Base-by-base conservation (phyloP, 2,888 invertebrate species). In the Cabera pusaria region DNA sequence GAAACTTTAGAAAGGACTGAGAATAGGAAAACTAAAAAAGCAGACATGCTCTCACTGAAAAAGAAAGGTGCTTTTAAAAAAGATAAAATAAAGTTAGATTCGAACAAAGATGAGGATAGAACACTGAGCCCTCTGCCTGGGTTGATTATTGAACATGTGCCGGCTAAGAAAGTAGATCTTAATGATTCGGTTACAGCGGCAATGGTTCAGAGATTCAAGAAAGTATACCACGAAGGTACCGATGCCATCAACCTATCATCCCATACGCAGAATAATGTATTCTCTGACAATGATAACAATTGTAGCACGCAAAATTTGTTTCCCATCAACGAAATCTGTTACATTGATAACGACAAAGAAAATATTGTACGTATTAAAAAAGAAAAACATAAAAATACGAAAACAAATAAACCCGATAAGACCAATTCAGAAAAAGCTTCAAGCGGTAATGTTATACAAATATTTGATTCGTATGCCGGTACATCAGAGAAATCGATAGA, bases 61-160 rank as follows among this genome's bases (percentile, higher is more conserved):
- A 45, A 33, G 28, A 37, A 40, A 42, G 36, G 38, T 25, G 44
- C 33, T 28, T 19, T 31, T 3, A 45, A 44, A 10, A 60, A 59
- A 34, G 43, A 53, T 28, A 22, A 38, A 20, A 25, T 39, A 3
- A 7, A 18, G 3, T 12, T 8, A 16, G 2, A 6, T 7, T 18
- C 26, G 2, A 39, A 31, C 3, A 41, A 33, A 6, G 53, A 52
- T 28, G 64, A 64, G 19, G 71, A 73, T 29, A 57, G 64, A 49
- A 70, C 74, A 6, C 54, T 57, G 23, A 83, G 85, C 49, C 79
- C 85, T 2, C 55, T 86, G 18, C 85, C 86, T 1, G 76, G 66
- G 0, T 59, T 87, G 5, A 44, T 78, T 2, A 67, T 85, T 9
- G 86, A 86, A 63, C 49, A 61, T 4, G 56, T 57, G 1, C 45